These are phyloP conservation scores for Stenchaetothrips biformis DNA, from an alignment of 2,888 invertebrate genomes.

Conservation along the genomic window DNA sequence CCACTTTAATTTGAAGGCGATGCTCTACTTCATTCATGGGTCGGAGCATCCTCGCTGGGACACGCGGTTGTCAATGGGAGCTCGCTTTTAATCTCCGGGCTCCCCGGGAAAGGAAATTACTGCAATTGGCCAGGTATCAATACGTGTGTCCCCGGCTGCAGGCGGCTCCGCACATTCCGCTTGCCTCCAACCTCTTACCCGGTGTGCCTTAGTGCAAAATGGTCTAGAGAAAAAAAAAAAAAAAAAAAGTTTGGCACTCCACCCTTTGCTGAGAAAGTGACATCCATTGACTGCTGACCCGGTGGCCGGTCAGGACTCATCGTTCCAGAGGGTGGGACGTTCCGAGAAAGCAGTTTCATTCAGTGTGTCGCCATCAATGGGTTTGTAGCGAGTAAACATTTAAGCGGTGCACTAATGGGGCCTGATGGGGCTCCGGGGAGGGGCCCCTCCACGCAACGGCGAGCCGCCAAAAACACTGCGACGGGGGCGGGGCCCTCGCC, in stretches of 20 bases:
- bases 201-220: too few relatives aligned
- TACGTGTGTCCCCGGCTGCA: neutral
- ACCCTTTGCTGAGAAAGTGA: neutral
- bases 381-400: conserved; percentile 1
- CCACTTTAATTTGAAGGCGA: neutral
- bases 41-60: neutral
- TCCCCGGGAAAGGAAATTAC: neutral
- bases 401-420: neutral
- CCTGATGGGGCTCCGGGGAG: neutral
- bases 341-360: neutral
- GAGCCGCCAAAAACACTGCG: neutral
- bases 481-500: neutral
- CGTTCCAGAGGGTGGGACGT: neutral
- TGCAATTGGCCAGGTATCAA: neutral
- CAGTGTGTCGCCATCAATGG: neutral
- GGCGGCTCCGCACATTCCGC: too few relatives aligned
- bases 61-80: conserved; percentile 8
- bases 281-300: neutral
- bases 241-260: too few relatives aligned
- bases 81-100: conserved; percentile 1
- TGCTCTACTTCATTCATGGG: neutral
- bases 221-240: too few relatives aligned
- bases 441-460: neutral
- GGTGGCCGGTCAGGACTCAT: neutral
- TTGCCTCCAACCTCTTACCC: too few relatives aligned